These are phyloP conservation scores for Borostomias antarcticus DNA, from an alignment of 2,797 vertebrate genomes.

Conservation along the genomic window DNA sequence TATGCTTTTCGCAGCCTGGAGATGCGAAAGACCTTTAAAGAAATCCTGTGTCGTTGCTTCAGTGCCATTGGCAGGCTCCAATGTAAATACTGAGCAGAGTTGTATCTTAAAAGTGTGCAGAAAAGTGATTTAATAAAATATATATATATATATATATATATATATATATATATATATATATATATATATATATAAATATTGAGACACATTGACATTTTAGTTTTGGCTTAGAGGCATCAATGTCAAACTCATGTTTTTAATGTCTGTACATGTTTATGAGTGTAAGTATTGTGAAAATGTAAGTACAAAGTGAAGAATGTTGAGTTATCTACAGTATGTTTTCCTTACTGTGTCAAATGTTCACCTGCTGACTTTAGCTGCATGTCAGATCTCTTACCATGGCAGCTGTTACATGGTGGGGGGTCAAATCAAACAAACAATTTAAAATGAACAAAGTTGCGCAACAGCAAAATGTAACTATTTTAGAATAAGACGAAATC, in stretches of 20 bases:
- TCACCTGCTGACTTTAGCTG: background rate
- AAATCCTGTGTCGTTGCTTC: constrained; percentile 78
- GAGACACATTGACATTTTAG: background rate
- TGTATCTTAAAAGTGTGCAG: background rate
- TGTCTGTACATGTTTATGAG: background rate
- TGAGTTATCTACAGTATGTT: no score
- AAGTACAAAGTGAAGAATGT: background rate
- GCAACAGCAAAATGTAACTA: background rate
- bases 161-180: no score
- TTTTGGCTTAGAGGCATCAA: background rate
- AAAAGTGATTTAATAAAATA: no score
- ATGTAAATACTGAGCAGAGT: constrained; percentile 27
- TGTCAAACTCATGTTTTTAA: background rate
- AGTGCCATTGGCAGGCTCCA: constrained; percentile 55
- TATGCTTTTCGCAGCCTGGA: constrained; percentile 86
- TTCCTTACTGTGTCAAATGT: background rate
- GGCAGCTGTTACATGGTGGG: background rate
- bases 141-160: no score
- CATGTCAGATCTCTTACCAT: background rate
- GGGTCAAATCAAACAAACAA: no score
- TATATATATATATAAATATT: no score
- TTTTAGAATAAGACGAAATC: background rate
- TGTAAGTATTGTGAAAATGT: background rate
- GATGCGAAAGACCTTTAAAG: constrained; percentile 85
- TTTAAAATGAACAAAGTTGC: background rate